Percentiles rank a stretch among this genome's conserved stretches.
phyloP scores from a whole-genome alignment of 2,797 vertebrate genomes.

The Microcaecilia unicolor region DNA sequence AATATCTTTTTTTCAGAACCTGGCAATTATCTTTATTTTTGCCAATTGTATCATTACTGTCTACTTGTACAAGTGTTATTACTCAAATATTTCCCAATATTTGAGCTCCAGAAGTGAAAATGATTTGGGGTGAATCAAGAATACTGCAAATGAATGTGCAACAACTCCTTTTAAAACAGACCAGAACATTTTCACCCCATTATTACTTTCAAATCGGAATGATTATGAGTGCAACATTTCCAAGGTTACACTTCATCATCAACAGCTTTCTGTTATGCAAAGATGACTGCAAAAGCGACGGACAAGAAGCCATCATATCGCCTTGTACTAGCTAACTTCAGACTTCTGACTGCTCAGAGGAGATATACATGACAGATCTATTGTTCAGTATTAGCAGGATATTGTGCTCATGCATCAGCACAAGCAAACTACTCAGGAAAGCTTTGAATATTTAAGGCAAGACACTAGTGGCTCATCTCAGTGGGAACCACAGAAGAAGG shows the following conservation, averaged over 20 bases:
- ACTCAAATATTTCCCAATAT: too few relatives aligned
- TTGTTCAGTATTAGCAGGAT: slow-evolving; percentile 67
- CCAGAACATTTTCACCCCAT: slow-evolving; percentile 26
- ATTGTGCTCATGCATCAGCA: slow-evolving; percentile 62
- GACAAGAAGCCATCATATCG: slow-evolving; percentile 44
- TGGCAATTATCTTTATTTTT: too few relatives aligned
- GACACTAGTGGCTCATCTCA: slow-evolving; percentile 73
- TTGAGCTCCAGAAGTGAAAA: too few relatives aligned
- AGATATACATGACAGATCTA: slow-evolving; percentile 67
- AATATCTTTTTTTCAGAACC: too few relatives aligned
- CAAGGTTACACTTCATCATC: slow-evolving; percentile 36
- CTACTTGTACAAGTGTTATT: too few relatives aligned
- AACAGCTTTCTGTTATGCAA: slow-evolving; percentile 41
- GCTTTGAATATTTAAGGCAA: slow-evolving; percentile 72
- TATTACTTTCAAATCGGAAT: slow-evolving; percentile 41
- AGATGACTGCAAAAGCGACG: slow-evolving; percentile 42
- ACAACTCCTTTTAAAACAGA: slow-evolving; percentile 33
- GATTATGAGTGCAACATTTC: slow-evolving; percentile 39
- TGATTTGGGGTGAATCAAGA: too few relatives aligned
- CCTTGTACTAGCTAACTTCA: slow-evolving; percentile 46
- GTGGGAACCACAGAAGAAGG: slow-evolving; percentile 83
- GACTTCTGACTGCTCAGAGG: slow-evolving; percentile 49
- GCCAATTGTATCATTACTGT: too few relatives aligned
- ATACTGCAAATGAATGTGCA: slow-evolving; percentile 51
- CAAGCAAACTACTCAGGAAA: slow-evolving; percentile 62